phyloP scores from a whole-genome alignment of 1,140 invertebrate species.

The Zaprionus capensis region DNA sequence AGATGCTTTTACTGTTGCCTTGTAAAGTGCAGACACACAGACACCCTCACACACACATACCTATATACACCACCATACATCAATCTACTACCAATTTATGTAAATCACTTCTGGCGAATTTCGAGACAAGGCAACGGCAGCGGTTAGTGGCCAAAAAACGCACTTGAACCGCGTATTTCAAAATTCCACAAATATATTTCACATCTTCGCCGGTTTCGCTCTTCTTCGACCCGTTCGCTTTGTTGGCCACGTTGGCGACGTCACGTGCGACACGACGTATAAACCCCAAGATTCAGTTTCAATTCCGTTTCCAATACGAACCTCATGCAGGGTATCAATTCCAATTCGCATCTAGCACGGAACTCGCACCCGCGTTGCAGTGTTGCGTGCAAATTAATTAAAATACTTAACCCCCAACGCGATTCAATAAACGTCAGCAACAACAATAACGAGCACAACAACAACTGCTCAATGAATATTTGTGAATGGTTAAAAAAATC shows the following conservation, averaged over 20 bases:
- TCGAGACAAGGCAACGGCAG: conserved; percentile 24
- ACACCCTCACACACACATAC: neutral
- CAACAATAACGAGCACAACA: conserved; percentile 4
- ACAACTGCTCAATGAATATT: conserved; percentile 47
- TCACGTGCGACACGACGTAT: conserved; percentile 57
- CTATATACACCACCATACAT: neutral
- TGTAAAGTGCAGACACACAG: conserved; percentile 6
- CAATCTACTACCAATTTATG: conserved; percentile 39
- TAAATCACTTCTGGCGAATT: conserved; percentile 44
- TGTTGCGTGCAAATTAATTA: conserved; percentile 67
- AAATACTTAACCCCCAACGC: conserved; percentile 56
- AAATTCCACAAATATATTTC: conserved; percentile 40
- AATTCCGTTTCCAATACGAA: conserved; percentile 26
- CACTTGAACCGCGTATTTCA: conserved; percentile 66
- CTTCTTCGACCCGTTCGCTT: neutral
- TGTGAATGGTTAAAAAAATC: conserved; percentile 52
- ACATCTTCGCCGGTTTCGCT: conserved; percentile 4
- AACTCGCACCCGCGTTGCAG: conserved; percentile 37
- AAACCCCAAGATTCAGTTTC: conserved; percentile 28
- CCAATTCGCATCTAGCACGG: conserved; percentile 25
- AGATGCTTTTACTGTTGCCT: conserved; percentile 45
- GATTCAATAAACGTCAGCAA: conserved; percentile 39
- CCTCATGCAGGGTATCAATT: conserved; percentile 1
- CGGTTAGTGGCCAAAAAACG: conserved; percentile 63
- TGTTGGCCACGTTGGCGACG: conserved; percentile 49